Evolutionary conservation across 2,888 invertebrate species (phyloP).

Genomic region (Cinara cedri): DNA sequence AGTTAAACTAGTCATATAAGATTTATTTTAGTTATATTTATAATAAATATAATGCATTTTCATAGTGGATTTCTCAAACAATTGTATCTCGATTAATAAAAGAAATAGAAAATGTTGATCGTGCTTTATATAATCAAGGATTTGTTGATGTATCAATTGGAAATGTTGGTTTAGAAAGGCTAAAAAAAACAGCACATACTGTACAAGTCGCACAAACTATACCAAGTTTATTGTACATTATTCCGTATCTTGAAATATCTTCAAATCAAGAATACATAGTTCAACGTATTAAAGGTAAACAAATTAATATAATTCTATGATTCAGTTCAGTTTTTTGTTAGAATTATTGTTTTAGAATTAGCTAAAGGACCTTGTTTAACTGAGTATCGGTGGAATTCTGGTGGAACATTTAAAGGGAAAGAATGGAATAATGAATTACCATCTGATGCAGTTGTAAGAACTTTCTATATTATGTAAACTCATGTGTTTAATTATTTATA

Average conservation of each 20-base stretch:
- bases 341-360: conserved; percentile 67
- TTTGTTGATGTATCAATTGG: conserved; percentile 73
- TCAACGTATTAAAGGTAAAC: conserved; percentile 71
- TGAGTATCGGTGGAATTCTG: conserved; percentile 86
- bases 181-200: conserved; percentile 75
- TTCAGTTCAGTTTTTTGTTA: neutral
- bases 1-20: conserved; percentile 17
- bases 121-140: conserved; percentile 73
- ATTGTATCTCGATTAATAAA: conserved; percentile 76
- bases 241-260: conserved; percentile 82
- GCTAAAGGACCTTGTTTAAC: conserved; percentile 86
- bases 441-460: conserved; percentile 80
- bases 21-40: neutral
- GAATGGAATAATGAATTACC: conserved; percentile 83
- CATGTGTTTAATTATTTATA: conserved; percentile 35
- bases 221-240: conserved; percentile 69
- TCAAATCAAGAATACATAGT: conserved; percentile 86
- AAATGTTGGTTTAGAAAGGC: conserved; percentile 73
- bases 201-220: conserved; percentile 64
- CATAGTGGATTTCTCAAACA: conserved; percentile 82
- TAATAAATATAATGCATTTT: neutral
- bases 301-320: neutral
- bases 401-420: conserved; percentile 74
- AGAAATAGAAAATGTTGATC: conserved; percentile 77
- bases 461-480: conserved; percentile 18